Conservation (phyloP, 2,888 invertebrate genomes). For the Sarcophaga rosellei region DNA sequence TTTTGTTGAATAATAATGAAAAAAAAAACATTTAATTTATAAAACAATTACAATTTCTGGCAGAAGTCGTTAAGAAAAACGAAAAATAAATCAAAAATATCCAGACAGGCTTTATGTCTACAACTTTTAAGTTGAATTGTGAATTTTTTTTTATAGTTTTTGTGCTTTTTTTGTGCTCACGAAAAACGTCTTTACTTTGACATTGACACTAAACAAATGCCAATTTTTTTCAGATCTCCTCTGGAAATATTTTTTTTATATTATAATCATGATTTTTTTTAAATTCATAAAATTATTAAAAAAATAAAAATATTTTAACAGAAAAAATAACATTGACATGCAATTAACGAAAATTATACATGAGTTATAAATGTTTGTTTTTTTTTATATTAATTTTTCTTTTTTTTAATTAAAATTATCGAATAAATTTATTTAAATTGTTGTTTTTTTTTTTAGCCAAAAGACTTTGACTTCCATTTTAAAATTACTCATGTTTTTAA, state of each 20-base stretch:
- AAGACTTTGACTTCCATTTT: too few species aligned
- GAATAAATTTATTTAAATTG: background rate
- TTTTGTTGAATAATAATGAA: background rate
- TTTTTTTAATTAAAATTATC: too few species aligned
- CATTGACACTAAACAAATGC: conserved; percentile 65
- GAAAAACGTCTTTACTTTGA: conserved; percentile 49
- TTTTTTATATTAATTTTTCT: too few species aligned
- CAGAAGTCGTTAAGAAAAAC: too few species aligned
- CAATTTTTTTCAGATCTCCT: conserved; percentile 16
- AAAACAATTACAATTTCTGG: conserved; percentile 20
- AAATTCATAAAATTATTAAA: background rate
- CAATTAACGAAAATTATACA: conserved; percentile 55
- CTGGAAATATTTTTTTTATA: conserved; percentile 6
- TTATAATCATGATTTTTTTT: conserved; percentile 34
- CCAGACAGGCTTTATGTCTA: conserved; percentile 41
- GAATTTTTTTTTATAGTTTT: conserved; percentile 14
- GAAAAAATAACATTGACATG: conserved; percentile 58
- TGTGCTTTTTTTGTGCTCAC: background rate
- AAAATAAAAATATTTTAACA: conserved; percentile 37
- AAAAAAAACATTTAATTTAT: conserved; percentile 14
- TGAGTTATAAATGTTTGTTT: too few species aligned
- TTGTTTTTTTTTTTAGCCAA: too few species aligned
- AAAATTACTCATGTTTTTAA: too few species aligned
- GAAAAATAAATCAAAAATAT: conserved; percentile 3
- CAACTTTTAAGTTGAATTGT: conserved; percentile 37